phyloP scores from a whole-genome alignment of 2,113 vertebrate genomes.

The Neotoma lepida region DNA sequence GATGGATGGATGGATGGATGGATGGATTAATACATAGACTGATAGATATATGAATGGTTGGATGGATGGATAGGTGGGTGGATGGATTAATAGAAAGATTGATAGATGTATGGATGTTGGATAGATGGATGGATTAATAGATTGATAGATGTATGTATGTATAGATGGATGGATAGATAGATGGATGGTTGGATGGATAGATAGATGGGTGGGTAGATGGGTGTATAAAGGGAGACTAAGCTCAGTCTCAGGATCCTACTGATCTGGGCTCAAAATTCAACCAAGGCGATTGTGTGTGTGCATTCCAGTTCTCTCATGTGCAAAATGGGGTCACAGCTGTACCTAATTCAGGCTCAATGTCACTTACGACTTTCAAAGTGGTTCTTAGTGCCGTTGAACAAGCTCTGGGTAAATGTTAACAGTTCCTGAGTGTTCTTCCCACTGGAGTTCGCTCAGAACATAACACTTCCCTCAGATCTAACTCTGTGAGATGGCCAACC shows the following conservation, averaged over 20 bases:
- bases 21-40: no score
- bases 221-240: not conserved
- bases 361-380: not conserved
- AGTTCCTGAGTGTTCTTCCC: not conserved
- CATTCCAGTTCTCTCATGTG: not conserved
- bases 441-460: not conserved
- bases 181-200: no score
- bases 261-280: no score
- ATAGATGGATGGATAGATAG: no score
- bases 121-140: no score
- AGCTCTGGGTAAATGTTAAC: not conserved
- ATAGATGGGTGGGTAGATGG: not conserved
- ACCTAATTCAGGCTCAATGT: not conserved
- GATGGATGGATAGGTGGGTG: not conserved
- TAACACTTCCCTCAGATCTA: not conserved
- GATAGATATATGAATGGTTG: no score
- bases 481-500: not conserved
- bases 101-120: no score
- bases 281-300: not conserved
- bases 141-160: no score
- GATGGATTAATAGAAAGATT: no score
- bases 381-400: not conserved
- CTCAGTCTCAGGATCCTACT: not conserved
- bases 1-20: no score
- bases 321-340: accelerated